Conservation (phyloP, 2,113 vertebrate genomes). For the Elephas maximus region DNA sequence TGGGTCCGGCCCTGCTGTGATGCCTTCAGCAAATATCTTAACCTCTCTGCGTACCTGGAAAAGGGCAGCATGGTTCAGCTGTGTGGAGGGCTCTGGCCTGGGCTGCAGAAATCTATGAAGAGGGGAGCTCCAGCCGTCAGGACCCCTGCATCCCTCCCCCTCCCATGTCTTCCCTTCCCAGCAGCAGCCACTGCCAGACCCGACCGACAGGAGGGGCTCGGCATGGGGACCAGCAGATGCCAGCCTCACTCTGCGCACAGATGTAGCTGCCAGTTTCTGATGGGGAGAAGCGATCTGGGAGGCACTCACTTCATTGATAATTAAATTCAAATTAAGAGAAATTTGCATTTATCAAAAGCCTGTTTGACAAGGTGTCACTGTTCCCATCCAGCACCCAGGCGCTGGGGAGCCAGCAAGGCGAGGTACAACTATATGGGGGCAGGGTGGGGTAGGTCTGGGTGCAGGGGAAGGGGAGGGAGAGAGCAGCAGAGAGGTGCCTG, state of each 20-base stretch:
- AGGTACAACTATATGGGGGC: not conserved
- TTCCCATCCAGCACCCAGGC: slow-evolving; percentile 66
- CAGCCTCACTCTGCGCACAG: slow-evolving; percentile 75
- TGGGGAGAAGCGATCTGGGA: slow-evolving; percentile 80
- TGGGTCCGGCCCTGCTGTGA: not conserved
- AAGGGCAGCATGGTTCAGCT: not conserved
- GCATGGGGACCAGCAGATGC: slow-evolving; percentile 78
- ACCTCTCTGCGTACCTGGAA: not conserved
- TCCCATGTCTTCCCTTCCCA: not conserved
- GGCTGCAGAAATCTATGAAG: not conserved
- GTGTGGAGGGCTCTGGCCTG: not conserved
- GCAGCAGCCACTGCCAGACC: not conserved
- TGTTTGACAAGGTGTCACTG: slow-evolving; percentile 85
- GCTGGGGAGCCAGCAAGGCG: slow-evolving; percentile 59
- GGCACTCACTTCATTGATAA: slow-evolving; percentile 84
- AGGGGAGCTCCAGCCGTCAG: slow-evolving; percentile 28
- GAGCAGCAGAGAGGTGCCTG: not conserved
- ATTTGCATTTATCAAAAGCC: slow-evolving; percentile 86
- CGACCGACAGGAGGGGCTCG: slow-evolving; percentile 59
- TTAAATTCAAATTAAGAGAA: slow-evolving; percentile 86
- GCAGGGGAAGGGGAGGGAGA: too few species aligned
- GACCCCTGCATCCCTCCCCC: not conserved
- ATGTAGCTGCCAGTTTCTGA: slow-evolving; percentile 84
- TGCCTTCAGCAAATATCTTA: not conserved
- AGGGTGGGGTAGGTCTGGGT: not conserved